phyloP scores from a whole-genome alignment of 2,113 vertebrate species.

The Ifrita kowaldi region DNA sequence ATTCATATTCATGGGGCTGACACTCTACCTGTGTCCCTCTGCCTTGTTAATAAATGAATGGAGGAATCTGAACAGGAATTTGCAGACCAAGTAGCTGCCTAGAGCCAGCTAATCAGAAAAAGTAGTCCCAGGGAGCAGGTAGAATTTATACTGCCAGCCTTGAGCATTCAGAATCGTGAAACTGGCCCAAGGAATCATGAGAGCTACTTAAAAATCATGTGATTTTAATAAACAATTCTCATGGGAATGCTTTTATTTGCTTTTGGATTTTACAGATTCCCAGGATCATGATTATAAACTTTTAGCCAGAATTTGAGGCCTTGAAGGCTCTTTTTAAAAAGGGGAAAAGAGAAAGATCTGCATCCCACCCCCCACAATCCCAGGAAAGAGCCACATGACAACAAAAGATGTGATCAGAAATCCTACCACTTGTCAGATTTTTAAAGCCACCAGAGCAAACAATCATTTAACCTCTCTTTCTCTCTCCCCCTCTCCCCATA shows the following conservation, averaged over 20 bases:
- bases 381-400: background rate
- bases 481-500: background rate
- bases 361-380: background rate
- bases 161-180: background rate
- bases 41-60: conserved; percentile 8
- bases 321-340: background rate
- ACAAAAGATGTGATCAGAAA: background rate
- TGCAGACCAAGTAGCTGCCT: background rate
- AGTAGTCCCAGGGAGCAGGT: background rate
- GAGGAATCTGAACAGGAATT: background rate
- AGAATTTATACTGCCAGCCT: background rate
- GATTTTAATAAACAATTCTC: conserved; percentile 16
- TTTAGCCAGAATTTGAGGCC: background rate
- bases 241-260: conserved; percentile 18
- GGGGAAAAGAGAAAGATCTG: background rate
- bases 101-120: background rate
- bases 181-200: background rate
- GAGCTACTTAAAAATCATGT: conserved; percentile 16
- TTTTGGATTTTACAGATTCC: conserved; percentile 18
- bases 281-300: conserved; percentile 34
- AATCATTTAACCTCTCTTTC: background rate
- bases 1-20: background rate
- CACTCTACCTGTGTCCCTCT: conserved; percentile 26
- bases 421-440: background rate
- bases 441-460: background rate